Evolutionary conservation across 1,140 invertebrate genomes (phyloP).

Genomic region (Diorhabda elongata): DNA sequence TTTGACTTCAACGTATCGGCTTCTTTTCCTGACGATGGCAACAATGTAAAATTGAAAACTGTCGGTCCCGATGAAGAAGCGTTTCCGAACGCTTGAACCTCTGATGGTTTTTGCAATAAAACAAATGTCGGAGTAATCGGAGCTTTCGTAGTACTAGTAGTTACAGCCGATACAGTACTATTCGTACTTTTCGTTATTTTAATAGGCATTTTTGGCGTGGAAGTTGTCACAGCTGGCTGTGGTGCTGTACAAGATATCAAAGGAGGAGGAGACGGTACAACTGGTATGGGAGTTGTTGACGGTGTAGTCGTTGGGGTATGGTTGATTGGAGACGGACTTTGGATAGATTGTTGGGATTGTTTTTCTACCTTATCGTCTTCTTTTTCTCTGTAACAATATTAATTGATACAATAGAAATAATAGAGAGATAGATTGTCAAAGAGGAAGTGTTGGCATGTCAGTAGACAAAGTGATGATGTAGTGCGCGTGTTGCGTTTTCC

Average conservation of each 20-base stretch:
- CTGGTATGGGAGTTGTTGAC: not conserved
- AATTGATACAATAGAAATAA: too few species aligned
- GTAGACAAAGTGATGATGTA: too few species aligned
- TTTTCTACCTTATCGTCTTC: slow-evolving; percentile 28
- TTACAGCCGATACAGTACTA: not conserved
- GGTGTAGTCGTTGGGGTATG: not conserved
- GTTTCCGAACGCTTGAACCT: not conserved
- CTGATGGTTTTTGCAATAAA: not conserved
- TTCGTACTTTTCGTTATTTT: too few species aligned
- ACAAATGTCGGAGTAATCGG: slow-evolving; percentile 1
- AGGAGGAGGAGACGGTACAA: not conserved
- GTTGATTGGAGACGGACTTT: not conserved
- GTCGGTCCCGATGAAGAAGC: slow-evolving; percentile 11
- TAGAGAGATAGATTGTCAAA: too few species aligned
- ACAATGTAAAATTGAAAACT: slow-evolving; percentile 31
- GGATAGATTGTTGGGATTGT: not conserved
- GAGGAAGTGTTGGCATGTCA: too few species aligned
- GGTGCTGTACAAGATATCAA: not conserved
- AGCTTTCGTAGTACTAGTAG: not conserved
- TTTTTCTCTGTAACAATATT: slow-evolving; percentile 39
- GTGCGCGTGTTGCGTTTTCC: too few species aligned
- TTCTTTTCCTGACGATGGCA: not conserved
- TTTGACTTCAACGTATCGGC: not conserved
- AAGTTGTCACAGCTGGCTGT: not conserved
- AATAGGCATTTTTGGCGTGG: too few species aligned